Conservation (phyloP, 2,888 invertebrate species). For the Willowsia nigromaculata region DNA sequence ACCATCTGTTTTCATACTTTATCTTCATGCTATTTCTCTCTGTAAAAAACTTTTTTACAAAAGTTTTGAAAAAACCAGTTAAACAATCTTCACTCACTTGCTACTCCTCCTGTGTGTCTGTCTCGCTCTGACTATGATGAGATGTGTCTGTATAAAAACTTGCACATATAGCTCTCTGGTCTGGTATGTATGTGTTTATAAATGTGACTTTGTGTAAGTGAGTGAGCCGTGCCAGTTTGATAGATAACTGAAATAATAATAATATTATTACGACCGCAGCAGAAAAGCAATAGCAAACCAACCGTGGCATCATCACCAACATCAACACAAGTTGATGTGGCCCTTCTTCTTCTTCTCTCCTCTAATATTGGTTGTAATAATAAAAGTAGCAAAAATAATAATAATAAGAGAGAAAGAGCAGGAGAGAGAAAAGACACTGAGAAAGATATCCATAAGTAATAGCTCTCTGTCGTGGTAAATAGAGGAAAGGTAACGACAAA, state of each 20-base stretch:
- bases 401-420: conserved; percentile 51
- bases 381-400: conserved; percentile 57
- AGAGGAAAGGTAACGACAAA: conserved; percentile 59
- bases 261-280: conserved; percentile 67
- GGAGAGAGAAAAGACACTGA: not conserved
- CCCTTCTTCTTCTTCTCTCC: conserved; percentile 18
- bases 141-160: conserved; percentile 10
- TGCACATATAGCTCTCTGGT: not conserved
- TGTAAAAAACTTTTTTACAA: conserved; percentile 59
- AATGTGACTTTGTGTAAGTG: conserved; percentile 53
- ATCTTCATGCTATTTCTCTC: conserved; percentile 65
- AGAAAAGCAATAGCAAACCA: conserved; percentile 65
- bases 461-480: conserved; percentile 38
- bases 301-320: conserved; percentile 58
- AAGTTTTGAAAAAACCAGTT: conserved; percentile 65
- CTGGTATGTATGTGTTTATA: conserved; percentile 38
- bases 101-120: conserved; percentile 8
- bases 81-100: conserved; percentile 65
- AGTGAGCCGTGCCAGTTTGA: conserved; percentile 70
- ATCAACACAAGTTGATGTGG: conserved; percentile 53
- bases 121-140: not conserved
- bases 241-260: conserved; percentile 73
- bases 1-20: conserved; percentile 82
- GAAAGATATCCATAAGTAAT: conserved; percentile 35
- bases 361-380: conserved; percentile 63